Evolutionary conservation across 2,888 invertebrate genomes (phyloP).

Genomic region (Balanococcus diminutus): DNA sequence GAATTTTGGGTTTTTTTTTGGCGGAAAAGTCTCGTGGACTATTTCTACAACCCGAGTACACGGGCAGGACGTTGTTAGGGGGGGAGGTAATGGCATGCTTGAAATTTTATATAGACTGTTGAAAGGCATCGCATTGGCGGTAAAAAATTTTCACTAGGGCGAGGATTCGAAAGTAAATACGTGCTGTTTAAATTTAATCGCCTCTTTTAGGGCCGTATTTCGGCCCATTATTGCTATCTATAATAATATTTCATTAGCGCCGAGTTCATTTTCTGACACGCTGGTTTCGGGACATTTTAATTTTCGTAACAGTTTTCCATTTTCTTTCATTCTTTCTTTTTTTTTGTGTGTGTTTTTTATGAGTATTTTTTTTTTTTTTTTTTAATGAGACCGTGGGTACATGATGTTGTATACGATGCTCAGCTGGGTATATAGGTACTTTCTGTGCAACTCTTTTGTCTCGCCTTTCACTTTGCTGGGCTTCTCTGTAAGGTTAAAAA

Average conservation of each 20-base stretch:
- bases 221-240: conserved; percentile 38
- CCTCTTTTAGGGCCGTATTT: conserved; percentile 9
- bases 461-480: background rate
- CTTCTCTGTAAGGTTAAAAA: background rate
- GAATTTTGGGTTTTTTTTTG: background rate
- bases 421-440: background rate
- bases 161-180: conserved; percentile 39
- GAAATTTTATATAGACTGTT: conserved; percentile 36
- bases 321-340: background rate
- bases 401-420: background rate
- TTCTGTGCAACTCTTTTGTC: background rate
- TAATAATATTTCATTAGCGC: conserved; percentile 43
- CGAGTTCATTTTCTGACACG: conserved; percentile 39
- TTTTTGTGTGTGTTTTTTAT: background rate
- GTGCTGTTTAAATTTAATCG: conserved; percentile 41
- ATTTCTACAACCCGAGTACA: background rate
- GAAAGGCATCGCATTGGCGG: conserved; percentile 6
- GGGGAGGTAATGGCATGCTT: conserved; percentile 32
- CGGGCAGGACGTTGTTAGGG: background rate
- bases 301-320: conserved; percentile 27
- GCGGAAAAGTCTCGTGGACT: background rate
- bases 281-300: conserved; percentile 39
- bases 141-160: conserved; percentile 1
- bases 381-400: background rate
- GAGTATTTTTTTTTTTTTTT: conserved; percentile 8